Evolutionary conservation across 2,797 vertebrate species (phyloP).

Genomic region (Silurus aristotelis): DNA sequence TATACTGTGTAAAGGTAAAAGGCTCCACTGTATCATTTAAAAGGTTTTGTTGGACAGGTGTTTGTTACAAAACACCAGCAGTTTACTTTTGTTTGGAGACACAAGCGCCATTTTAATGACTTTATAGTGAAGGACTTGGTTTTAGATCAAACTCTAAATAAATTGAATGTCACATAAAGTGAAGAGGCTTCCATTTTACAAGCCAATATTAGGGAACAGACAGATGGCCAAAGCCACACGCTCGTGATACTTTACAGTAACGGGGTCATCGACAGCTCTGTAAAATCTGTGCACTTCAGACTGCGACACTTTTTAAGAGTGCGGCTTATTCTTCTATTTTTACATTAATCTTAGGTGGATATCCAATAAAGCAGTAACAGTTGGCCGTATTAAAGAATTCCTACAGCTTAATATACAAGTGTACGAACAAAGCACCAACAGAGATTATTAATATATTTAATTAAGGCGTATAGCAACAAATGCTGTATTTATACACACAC

Average conservation of each 20-base stretch:
- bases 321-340: slow-evolving; percentile 14
- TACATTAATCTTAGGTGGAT: slow-evolving; percentile 45
- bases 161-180: slow-evolving; percentile 61
- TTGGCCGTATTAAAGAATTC: slow-evolving; percentile 25
- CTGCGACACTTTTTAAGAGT: neutral
- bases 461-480: neutral
- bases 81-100: neutral
- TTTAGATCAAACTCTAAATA: slow-evolving; percentile 59
- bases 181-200: slow-evolving; percentile 55
- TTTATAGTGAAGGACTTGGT: slow-evolving; percentile 24
- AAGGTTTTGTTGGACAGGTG: neutral
- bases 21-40: neutral
- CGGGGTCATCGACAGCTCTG: slow-evolving; percentile 54
- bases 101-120: neutral
- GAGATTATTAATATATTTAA: neutral
- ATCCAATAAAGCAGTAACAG: slow-evolving; percentile 47
- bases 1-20: neutral
- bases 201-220: slow-evolving; percentile 55
- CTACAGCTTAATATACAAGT: neutral
- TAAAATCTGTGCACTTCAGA: slow-evolving; percentile 47
- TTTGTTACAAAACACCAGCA: slow-evolving; percentile 9
- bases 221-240: slow-evolving; percentile 49
- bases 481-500: neutral
- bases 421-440: too few relatives aligned
- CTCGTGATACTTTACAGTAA: slow-evolving; percentile 56